These are phyloP conservation scores for Pogonognathellus flavescens DNA, from an alignment of 1,140 invertebrate genomes.

Conservation along the genomic window DNA sequence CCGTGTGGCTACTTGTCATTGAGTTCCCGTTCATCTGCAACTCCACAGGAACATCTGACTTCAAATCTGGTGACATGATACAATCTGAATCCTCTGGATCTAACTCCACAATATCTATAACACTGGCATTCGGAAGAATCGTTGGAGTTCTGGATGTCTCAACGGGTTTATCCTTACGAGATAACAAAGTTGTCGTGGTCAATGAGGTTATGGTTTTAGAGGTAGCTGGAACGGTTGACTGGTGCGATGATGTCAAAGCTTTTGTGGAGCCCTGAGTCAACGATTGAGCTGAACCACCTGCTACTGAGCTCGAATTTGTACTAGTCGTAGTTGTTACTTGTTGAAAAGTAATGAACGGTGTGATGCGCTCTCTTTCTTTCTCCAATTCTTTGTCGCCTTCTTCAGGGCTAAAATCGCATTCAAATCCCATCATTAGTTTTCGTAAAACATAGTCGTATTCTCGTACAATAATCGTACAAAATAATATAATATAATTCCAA, in stretches of 20 bases:
- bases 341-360: conserved; percentile 67
- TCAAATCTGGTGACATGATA: conserved; percentile 6
- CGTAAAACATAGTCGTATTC: too few relatives aligned
- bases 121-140: not conserved
- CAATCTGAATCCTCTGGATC: not conserved
- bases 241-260: conserved; percentile 44
- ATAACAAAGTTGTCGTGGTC: conserved; percentile 51
- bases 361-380: conserved; percentile 66
- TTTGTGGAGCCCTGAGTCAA: conserved; percentile 51
- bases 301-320: conserved; percentile 63
- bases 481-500: not conserved
- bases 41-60: not conserved
- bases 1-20: conserved; percentile 29
- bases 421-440: not conserved
- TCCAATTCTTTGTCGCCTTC: conserved; percentile 67
- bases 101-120: conserved; percentile 52
- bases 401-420: conserved; percentile 53
- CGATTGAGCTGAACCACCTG: conserved; percentile 47
- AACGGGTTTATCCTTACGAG: conserved; percentile 32
- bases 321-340: conserved; percentile 64
- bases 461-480: not conserved
- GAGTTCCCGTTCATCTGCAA: conserved; percentile 49
- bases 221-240: conserved; percentile 23
- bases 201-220: conserved; percentile 45
- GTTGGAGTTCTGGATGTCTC: conserved; percentile 34